A percentile compares a stretch with the other conserved stretches of the same genome.
Conservation (phyloP, 2,888 invertebrate species). For the Mylabris sibirica region DNA sequence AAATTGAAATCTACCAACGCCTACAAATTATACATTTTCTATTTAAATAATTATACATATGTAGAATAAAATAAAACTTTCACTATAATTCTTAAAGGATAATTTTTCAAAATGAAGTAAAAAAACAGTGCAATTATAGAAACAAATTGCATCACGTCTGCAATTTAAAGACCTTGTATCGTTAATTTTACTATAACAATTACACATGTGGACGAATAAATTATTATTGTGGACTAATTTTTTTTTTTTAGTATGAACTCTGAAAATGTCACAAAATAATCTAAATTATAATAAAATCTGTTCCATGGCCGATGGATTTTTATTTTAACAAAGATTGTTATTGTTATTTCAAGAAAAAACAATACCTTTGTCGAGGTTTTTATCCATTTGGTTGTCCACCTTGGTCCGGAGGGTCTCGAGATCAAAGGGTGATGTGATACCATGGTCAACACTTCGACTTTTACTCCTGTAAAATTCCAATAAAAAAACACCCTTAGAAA, state of each 20-base stretch:
- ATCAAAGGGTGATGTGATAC: slow-evolving; percentile 85
- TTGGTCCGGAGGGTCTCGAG: slow-evolving; percentile 84
- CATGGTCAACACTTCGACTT: slow-evolving; percentile 90
- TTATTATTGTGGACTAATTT: not conserved
- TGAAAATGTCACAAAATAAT: not conserved
- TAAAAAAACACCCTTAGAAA: slow-evolving; percentile 31
- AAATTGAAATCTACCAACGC: not conserved
- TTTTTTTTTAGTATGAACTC: not conserved
- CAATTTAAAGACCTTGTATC: slow-evolving; percentile 14
- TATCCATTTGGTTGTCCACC: slow-evolving; percentile 86
- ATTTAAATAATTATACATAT: not conserved
- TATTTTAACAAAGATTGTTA: not conserved
- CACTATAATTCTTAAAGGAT: slow-evolving; percentile 17
- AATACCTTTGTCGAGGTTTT: slow-evolving; percentile 70
- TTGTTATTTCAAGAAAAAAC: slow-evolving; percentile 10
- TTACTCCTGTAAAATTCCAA: slow-evolving; percentile 76
- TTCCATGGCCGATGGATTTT: not conserved
- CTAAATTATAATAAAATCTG: not conserved
- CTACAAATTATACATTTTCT: slow-evolving; percentile 8
- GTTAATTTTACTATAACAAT: not conserved
- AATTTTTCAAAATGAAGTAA: slow-evolving; percentile 10
- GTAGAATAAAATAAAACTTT: slow-evolving; percentile 19
- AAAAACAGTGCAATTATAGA: slow-evolving; percentile 22
- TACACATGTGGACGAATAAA: slow-evolving; percentile 2
- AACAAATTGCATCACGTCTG: slow-evolving; percentile 27